These are phyloP conservation scores for Strigamia maritima DNA, from an alignment of 2,888 invertebrate species.

Conservation along the genomic window DNA sequence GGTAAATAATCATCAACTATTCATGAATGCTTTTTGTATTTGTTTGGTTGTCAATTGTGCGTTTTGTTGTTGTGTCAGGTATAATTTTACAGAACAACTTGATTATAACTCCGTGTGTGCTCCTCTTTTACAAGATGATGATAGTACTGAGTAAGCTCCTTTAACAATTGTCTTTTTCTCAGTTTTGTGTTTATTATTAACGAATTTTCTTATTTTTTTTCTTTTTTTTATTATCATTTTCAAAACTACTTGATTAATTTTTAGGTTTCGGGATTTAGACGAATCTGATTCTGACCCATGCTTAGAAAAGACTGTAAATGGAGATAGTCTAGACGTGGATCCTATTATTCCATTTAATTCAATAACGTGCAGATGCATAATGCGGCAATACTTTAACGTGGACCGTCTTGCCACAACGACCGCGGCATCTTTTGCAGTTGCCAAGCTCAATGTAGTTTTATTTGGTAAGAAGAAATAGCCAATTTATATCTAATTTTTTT, in stretches of 20 bases:
- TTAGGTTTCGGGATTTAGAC: neutral
- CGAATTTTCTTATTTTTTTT: too few relatives aligned
- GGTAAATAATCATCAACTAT: slow-evolving; percentile 43
- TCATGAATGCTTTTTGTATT: neutral
- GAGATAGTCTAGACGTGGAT: neutral
- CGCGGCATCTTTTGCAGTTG: neutral
- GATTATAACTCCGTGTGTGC: neutral
- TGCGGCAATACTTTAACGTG: neutral
- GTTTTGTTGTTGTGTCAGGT: neutral
- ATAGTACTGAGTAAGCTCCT: slow-evolving; percentile 2
- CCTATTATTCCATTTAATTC: neutral
- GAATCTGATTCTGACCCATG: neutral
- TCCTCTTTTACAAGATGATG: slow-evolving; percentile 2
- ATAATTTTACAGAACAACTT: neutral
- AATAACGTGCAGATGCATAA: neutral
- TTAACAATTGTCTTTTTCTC: neutral
- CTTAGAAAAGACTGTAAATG: neutral
- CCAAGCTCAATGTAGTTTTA: neutral
- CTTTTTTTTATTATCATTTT: too few relatives aligned
- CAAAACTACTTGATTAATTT: neutral
- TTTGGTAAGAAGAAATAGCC: neutral
- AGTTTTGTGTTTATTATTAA: neutral
- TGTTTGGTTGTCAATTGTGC: neutral
- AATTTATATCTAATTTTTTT: neutral
- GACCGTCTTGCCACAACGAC: neutral